These are phyloP conservation scores for Achlya flavicornis DNA, from an alignment of 2,888 invertebrate species.

Conservation along the genomic window DNA sequence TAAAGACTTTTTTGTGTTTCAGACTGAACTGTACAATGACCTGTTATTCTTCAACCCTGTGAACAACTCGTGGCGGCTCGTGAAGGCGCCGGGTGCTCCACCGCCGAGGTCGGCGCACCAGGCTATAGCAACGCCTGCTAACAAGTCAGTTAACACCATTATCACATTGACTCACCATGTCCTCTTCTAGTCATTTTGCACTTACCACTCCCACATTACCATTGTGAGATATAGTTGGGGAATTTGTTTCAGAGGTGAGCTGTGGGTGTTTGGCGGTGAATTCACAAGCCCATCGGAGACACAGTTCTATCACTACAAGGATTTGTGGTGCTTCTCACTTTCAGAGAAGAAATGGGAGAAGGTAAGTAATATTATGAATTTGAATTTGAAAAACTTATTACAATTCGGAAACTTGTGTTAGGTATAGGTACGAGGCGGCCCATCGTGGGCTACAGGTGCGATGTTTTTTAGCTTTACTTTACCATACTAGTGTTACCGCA, in stretches of 20 bases:
- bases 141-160: conserved; percentile 69
- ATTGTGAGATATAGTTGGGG: neutral
- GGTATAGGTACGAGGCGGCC: too few relatives aligned
- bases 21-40: conserved; percentile 95
- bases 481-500: too few relatives aligned
- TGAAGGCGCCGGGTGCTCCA: conserved; percentile 93
- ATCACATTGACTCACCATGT: too few relatives aligned
- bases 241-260: conserved; percentile 63
- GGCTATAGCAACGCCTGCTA: conserved; percentile 89
- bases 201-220: too few relatives aligned
- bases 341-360: conserved; percentile 93
- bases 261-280: conserved; percentile 95
- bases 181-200: too few relatives aligned
- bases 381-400: neutral
- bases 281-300: conserved; percentile 94
- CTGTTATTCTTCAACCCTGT: conserved; percentile 91
- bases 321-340: conserved; percentile 94
- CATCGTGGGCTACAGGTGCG: too few relatives aligned
- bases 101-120: conserved; percentile 96
- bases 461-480: too few relatives aligned
- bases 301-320: conserved; percentile 96
- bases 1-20: conserved; percentile 42
- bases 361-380: conserved; percentile 83
- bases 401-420: neutral
- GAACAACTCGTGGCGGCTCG: conserved; percentile 90